Percentiles rank a stretch among this genome's conserved stretches.
These are phyloP conservation scores for Cheumatopsyche charites DNA, from an alignment of 1,140 invertebrate genomes.

Conservation along the genomic window DNA sequence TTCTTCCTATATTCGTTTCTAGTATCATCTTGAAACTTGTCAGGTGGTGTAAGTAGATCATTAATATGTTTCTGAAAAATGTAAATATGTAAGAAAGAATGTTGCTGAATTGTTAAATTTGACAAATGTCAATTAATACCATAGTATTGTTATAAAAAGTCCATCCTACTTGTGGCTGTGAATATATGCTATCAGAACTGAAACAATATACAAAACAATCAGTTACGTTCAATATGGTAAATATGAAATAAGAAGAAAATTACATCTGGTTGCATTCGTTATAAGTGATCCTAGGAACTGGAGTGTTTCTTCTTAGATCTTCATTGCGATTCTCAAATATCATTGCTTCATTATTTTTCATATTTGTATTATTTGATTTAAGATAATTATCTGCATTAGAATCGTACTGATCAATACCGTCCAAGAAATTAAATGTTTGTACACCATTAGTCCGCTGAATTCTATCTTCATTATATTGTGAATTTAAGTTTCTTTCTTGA, in stretches of 20 bases:
- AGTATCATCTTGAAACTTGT: neutral
- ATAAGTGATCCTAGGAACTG: no score
- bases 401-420: constrained; percentile 14
- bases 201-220: constrained; percentile 44
- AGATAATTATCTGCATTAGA: neutral
- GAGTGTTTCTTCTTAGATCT: no score
- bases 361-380: no score
- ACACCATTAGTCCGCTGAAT: neutral
- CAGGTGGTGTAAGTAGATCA: constrained; percentile 35
- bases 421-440: constrained; percentile 7
- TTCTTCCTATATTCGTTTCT: neutral
- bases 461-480: neutral
- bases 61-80: constrained; percentile 41
- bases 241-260: no score
- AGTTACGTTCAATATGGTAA: no score
- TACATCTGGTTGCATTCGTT: no score
- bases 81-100: constrained; percentile 15
- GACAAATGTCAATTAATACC: constrained; percentile 51
- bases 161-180: constrained; percentile 66
- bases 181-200: constrained; percentile 57
- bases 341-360: no score
- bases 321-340: no score
- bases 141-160: constrained; percentile 73
- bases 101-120: neutral
- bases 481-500: neutral